Evolutionary conservation across 37 sponge, comb jelly and placozoan genomes (phyloP), one percentile per base, ranked within the genome.

Genomic region (Aplysina aerophoba): DNA sequence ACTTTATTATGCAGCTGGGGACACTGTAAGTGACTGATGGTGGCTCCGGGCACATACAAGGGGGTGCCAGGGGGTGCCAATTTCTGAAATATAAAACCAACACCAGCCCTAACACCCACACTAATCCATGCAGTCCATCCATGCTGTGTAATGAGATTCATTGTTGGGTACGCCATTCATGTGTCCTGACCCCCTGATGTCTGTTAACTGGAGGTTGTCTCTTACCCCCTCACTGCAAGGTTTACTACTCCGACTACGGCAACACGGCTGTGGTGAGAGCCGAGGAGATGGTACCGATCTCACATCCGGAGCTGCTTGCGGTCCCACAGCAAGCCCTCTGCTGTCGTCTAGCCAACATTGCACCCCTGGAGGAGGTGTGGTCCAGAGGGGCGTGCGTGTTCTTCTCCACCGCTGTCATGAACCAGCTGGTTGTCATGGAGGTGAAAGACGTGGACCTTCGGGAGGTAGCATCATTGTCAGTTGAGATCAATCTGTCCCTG

Each of bases 301-400:
- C 50, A 15, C 33, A 39, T 4, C 78, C 78, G 1, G 78, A 75
- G 53, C 78, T 75, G 22, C 40, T 75, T 54, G 19, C 54, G 11
- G 41, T 75, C 4, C 78, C 78, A 16, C 78, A 75, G 54, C 78
- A 75, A 36, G 78, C 37, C 54, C 54, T 75, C 24, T 75, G 78
- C 50, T 75, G 78, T 54, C 24, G 64, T 24, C 44, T 75, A 15
- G 20, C 37, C 13, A 44, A 44, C 4, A 54, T 75, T 2, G 3
- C 1, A 20, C 24, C 25, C 20, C 1, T 21, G 25, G 78, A 36
- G n/a, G 44, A 40, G 24, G 21, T 2, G 50, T 75, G 78, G 78
- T 19, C 37, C 24, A n/a, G 24, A 4, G 78, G 78, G 21, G 78
- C 78, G 39, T 24, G 24, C 50, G 39, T 31, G n/a, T 75, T 53